Evolutionary conservation across 2,888 invertebrate genomes (phyloP), one percentile per base, ranked within the genome.

Genomic region (Antheraea yamamai): DNA sequence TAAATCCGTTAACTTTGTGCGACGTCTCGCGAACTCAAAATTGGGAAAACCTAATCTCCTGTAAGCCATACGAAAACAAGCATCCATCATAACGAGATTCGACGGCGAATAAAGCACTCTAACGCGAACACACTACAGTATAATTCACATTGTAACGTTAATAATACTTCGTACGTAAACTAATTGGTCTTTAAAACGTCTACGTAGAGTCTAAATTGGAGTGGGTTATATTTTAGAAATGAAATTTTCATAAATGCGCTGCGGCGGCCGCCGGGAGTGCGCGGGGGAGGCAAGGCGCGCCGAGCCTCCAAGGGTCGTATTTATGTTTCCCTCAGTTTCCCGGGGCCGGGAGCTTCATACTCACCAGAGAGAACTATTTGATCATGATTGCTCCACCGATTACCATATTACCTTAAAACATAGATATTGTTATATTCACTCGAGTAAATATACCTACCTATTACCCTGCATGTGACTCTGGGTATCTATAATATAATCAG

Each of bases 11-110:
- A 92, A 92, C 87, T 16, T 23, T 10, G 64, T 88, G 90, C 89
- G 88, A 85, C 88, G 90, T 91, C 91, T 91, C 91, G 86, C 87
- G 87, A 87, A 84, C 84, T 87, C 84, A 84, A 88, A 87, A 88
- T 89, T 87, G 91, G 91, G 92, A 91, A 91, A 94, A 93, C 93
- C 92, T 92, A 94, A 94, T 94, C 93, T 92, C 91, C 86, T 87
- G 88, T 86, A 88, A 87, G 91, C 92, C 89, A 93, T 94, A 93
- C 91, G 92, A 91, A 89, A 88, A 91, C 91, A 91, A 89, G 89
- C 88, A 88, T 72, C 76, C 75, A 74, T 75, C 71, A 66, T 66
- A 66, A 66, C 64, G 3, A 14, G 64, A 30, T 26, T 30, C 16
- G 30, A 75, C 76, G 78, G 78, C 76, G 79, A 61, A 87, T 87